phyloP scores from a whole-genome alignment of 1,140 invertebrate species.

The Periplaneta americana region DNA sequence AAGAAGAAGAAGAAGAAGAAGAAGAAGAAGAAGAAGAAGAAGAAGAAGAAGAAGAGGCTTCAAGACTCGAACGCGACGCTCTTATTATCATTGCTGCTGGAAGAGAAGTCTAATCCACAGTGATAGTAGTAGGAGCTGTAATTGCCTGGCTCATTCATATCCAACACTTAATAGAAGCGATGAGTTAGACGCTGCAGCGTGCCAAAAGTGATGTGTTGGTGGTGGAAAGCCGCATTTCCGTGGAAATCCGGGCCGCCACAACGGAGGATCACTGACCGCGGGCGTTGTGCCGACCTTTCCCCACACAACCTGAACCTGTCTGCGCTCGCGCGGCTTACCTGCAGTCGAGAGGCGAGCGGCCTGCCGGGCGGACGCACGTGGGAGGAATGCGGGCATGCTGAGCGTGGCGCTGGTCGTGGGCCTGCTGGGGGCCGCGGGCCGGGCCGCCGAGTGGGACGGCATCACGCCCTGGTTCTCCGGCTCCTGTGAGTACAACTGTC shows the following conservation, averaged over 20 bases:
- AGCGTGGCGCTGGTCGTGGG: background rate
- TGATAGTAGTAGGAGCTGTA: no score
- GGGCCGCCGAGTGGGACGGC: slow-evolving; percentile 37
- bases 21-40: no score
- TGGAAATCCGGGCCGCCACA: background rate
- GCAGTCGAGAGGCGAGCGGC: background rate
- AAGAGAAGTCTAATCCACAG: no score
- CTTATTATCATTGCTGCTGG: no score
- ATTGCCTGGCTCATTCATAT: background rate
- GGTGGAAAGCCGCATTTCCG: no score
- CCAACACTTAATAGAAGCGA: no score
- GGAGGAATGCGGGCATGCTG: no score
- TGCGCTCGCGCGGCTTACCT: background rate
- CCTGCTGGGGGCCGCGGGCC: background rate
- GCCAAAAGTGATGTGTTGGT: no score
- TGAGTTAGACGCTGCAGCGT: no score
- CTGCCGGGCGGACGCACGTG: background rate
- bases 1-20: no score
- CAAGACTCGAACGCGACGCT: no score
- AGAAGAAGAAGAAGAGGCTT: no score
- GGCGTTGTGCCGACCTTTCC: background rate
- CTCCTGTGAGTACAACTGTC: slow-evolving; percentile 35
- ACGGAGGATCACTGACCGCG: background rate
- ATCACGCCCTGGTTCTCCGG: slow-evolving; percentile 42
- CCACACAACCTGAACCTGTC: background rate